Base-by-base conservation (phyloP, 2,797 vertebrate species). In the Phalanger gymnotis region DNA sequence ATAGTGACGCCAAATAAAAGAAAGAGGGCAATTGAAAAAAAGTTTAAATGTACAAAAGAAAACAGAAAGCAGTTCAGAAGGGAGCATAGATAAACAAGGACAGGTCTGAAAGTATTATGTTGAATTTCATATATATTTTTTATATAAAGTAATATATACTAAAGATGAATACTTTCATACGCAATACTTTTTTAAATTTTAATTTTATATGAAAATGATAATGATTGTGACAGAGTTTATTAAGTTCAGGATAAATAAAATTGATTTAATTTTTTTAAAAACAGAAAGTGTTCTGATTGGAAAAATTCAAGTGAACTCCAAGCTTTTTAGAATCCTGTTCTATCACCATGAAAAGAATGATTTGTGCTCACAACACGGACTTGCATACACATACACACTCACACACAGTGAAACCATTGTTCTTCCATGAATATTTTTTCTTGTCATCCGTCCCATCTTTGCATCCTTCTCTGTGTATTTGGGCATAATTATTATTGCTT, bases 401-500 rank as follows among this genome's bases (percentile, higher is more conserved):
- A 19, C 55, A 56, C 55, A 28, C n/a, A 34, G 92, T 53, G 51
- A 90, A 73, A 87, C 57, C 92, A 54, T n/a, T 40, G n/a, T 27
- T 5, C 30, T 54, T 54, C 4, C 5, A 0, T 30, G 40, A 7
- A 30, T 5, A 47, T 94, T 95, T 92, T 90, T 91, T 53, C 96
- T 61, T 81, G 92, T 94, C 93, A 95, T 91, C 94, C 53, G 81
- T 61, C 81, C 92, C 12, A 1, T 94, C 94, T 94, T 81, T 53
- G 54, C 54, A 61, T 94, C 93, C 96, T 95, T 97, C 91, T 94
- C 96, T 93, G 95, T 94, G 95, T 95, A 90, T 94, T 96, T 27
- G n/a, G 97, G 97, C 97, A 97, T 98, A 98, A 98, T 98, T 97
- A 97, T 96, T 97, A 98, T 97, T 98, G 98, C 98, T 98, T 98